Base-by-base conservation (phyloP, 1,140 invertebrate genomes). In the Hirudo medicinalis region DNA sequence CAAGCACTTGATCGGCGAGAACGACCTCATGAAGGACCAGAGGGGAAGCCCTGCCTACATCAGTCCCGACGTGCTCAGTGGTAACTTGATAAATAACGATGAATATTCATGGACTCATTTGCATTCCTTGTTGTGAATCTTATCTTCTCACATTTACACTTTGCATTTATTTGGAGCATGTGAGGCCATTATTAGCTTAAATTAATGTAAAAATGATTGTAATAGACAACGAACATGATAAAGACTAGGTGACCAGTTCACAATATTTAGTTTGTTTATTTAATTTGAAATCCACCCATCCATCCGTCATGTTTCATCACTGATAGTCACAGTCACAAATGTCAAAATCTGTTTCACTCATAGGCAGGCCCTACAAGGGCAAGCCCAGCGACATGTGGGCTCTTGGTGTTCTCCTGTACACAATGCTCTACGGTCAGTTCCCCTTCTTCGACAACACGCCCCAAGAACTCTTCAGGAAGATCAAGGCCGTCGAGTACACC, bases 351-450 rank as follows among this genome's bases (percentile, higher is more conserved):
- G 27, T 60, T 70, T 71, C 70, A 69, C 71, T 79, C 79, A 67
- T 76, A 87, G 86, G 85, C 15, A 79, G 81, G 67, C 82, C 82
- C 6, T 84, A 84, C 75, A 70, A 79, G 32, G 83, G 83, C 19
- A 91, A 91, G 79, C 89, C 89, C 0, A 89, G 89, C 43, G 90
- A 92, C 78, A 90, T 91, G 88, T 92, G 90, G 90, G 89, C 90
- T 5, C 77, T 91, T 2, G 90, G 90, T 9, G 89, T 92, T 29
- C 88, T 91, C 6, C 80, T 91, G 9, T 92, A 88, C 78, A 91
- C 89, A 0, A 91, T 91, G 89, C 82, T 92, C 5, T 91, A 89
- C 79, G 89, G 89, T n/a, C 88, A 90, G 80, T 90, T 91, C 79
- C 90, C 90, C 0, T 92, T 91, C 82, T 91, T 90, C 78, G 89